Percentiles rank a stretch among this genome's conserved stretches.
Evolutionary conservation across 53 echinoderm and acorn worm genomes (phyloP).

Genomic region (Echinometra lucunter): DNA sequence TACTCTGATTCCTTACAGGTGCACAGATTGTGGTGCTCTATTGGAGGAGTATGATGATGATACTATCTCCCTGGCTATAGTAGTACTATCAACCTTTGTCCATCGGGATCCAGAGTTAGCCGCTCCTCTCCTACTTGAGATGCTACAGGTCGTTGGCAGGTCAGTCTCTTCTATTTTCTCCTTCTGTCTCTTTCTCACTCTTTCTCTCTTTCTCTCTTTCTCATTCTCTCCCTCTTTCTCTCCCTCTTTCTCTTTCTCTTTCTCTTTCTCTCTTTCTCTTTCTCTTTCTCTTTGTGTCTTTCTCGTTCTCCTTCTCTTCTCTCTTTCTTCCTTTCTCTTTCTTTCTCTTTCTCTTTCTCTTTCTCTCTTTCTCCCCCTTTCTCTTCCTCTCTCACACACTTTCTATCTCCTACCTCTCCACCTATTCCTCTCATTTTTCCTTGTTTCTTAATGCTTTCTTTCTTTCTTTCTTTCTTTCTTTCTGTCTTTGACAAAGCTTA

Average conservation of each 20-base stretch:
- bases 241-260: not conserved
- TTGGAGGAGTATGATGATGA: constrained; percentile 98
- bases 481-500: too few species aligned
- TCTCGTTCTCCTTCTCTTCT: too few species aligned
- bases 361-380: too few species aligned
- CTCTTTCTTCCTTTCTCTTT: too few species aligned
- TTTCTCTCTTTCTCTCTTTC: not conserved
- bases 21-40: constrained; percentile 89
- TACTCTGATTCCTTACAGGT: constrained; percentile 71
- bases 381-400: too few species aligned
- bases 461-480: too few species aligned
- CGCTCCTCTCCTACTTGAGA: constrained; percentile 93
- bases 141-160: constrained; percentile 96
- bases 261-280: too few species aligned
- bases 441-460: too few species aligned
- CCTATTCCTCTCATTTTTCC: too few species aligned
- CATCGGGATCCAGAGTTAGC: constrained; percentile 91
- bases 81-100: constrained; percentile 92
- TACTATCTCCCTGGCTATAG: constrained; percentile 91
- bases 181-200: not conserved
- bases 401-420: too few species aligned
- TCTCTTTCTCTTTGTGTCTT: too few species aligned
- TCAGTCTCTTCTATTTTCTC: constrained; percentile 47
- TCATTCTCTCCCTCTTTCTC: not conserved
- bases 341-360: too few species aligned